A percentile compares a stretch with the other conserved stretches of the same genome.
These are phyloP conservation scores for Lacanobia oleracea DNA, from an alignment of 2,888 invertebrate genomes.

Conservation along the genomic window DNA sequence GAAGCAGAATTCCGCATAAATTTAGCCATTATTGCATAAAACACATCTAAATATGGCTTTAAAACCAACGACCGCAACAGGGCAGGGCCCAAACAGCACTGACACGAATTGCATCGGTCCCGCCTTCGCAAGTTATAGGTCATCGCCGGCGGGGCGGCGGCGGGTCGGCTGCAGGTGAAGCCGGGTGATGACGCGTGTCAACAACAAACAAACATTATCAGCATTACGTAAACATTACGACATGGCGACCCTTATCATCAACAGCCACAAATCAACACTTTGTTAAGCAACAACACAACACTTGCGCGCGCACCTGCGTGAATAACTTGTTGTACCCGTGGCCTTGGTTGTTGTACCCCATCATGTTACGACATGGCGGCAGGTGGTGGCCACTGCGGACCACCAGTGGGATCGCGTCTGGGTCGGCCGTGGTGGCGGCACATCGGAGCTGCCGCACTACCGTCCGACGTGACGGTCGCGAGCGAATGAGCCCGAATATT, in stretches of 20 bases:
- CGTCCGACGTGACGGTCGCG: conserved; percentile 76
- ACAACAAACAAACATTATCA: conserved; percentile 65
- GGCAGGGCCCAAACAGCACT: conserved; percentile 49
- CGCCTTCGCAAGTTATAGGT: conserved; percentile 37
- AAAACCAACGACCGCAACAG: conserved; percentile 15
- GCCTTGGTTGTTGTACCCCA: conserved; percentile 94
- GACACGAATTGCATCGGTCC: conserved; percentile 48
- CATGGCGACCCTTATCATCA: conserved; percentile 63
- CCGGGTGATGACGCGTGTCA: conserved; percentile 52
- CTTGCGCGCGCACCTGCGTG: conserved; percentile 92
- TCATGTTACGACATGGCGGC: conserved; percentile 93
- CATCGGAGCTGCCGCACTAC: conserved; percentile 74
- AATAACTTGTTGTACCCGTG: conserved; percentile 96
- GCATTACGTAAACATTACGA: conserved; percentile 62
- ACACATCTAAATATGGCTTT: conserved; percentile 32
- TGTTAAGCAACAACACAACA: conserved; percentile 64
- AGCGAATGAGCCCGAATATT: conserved; percentile 72
- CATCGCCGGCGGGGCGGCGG: conserved; percentile 18
- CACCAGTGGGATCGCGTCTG: conserved; percentile 89
- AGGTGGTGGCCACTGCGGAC: conserved; percentile 88
- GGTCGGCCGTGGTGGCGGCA: conserved; percentile 87
- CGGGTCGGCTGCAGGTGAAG: conserved; percentile 14
- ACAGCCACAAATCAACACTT: conserved; percentile 58
- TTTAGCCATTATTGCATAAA: conserved; percentile 4
- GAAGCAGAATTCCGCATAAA: neutral